Conservation (phyloP, 2,888 invertebrate species). For the Desoria tigrina region DNA sequence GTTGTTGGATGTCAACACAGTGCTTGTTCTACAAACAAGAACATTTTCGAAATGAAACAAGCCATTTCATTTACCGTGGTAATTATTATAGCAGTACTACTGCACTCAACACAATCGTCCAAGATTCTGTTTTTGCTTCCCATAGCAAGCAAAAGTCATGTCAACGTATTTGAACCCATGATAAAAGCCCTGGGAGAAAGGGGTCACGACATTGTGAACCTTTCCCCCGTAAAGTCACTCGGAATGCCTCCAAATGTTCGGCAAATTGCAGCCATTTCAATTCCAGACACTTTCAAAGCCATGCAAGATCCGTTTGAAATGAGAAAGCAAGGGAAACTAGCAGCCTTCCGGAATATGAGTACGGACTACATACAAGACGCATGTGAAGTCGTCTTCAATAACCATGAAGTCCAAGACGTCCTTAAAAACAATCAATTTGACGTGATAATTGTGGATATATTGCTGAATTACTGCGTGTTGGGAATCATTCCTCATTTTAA, state of each 20-base stretch:
- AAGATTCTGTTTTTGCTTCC: constrained; percentile 47
- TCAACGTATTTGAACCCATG: constrained; percentile 59
- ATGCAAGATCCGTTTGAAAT: neutral
- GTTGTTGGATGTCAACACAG: too few relatives aligned
- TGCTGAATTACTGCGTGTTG: constrained; percentile 60
- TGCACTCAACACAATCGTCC: too few relatives aligned
- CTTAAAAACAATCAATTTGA: constrained; percentile 47
- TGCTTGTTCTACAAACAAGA: too few relatives aligned
- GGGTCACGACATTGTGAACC: constrained; percentile 54
- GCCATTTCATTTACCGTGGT: too few relatives aligned
- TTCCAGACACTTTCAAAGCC: constrained; percentile 17
- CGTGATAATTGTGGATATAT: constrained; percentile 54
- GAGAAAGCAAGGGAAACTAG: constrained; percentile 4
- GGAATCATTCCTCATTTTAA: constrained; percentile 24
- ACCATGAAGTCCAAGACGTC: constrained; percentile 28
- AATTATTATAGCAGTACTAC: too few relatives aligned
- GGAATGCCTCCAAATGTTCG: constrained; percentile 55
- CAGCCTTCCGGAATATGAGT: neutral
- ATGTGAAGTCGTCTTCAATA: constrained; percentile 35
- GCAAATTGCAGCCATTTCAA: constrained; percentile 33
- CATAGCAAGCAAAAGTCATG: constrained; percentile 51
- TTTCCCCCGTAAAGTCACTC: constrained; percentile 19
- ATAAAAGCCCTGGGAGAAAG: constrained; percentile 52
- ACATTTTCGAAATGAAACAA: constrained; percentile 19
- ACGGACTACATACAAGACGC: constrained; percentile 11